Percentiles rank a stretch among this genome's conserved stretches.
phyloP scores from a whole-genome alignment of 1,140 invertebrate genomes.

The Galleria mellonella region DNA sequence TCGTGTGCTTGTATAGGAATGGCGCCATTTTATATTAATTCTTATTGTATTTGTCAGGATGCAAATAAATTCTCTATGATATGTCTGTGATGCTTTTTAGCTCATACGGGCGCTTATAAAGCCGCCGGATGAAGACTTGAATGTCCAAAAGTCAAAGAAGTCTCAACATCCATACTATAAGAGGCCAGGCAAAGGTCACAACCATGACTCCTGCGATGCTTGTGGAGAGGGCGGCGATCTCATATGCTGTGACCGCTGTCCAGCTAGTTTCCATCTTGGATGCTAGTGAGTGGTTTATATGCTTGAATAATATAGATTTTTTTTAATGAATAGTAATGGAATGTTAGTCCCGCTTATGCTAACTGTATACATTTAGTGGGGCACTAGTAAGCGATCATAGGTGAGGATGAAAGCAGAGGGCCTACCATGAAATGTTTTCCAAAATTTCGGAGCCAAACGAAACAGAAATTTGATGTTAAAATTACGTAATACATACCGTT shows the following conservation, averaged over 20 bases:
- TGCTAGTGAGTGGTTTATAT: slow-evolving; percentile 86
- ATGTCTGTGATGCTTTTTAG: slow-evolving; percentile 75
- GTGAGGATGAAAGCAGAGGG: too few relatives aligned
- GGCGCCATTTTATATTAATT: slow-evolving; percentile 26
- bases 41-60: too few relatives aligned
- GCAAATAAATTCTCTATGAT: too few relatives aligned
- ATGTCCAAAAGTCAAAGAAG: slow-evolving; percentile 78
- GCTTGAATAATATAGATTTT: slow-evolving; percentile 4
- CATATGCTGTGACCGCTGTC: slow-evolving; percentile 96
- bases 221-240: slow-evolving; percentile 95
- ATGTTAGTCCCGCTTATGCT: neutral
- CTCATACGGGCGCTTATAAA: slow-evolving; percentile 92
- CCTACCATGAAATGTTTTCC: too few relatives aligned
- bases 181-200: slow-evolving; percentile 90
- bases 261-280: slow-evolving; percentile 94
- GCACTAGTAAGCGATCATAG: too few relatives aligned
- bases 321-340: neutral
- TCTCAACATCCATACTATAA: slow-evolving; percentile 89
- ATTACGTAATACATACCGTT: too few relatives aligned
- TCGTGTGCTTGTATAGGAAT: slow-evolving; percentile 1
- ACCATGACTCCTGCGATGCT: slow-evolving; percentile 94
- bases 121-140: slow-evolving; percentile 86
- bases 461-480: too few relatives aligned
- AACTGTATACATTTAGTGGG: neutral
- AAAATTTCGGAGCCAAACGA: too few relatives aligned